Percentiles rank a stretch among this genome's conserved stretches.
Conservation (phyloP, 2,888 invertebrate species). For the Ypsolopha scabrella region DNA sequence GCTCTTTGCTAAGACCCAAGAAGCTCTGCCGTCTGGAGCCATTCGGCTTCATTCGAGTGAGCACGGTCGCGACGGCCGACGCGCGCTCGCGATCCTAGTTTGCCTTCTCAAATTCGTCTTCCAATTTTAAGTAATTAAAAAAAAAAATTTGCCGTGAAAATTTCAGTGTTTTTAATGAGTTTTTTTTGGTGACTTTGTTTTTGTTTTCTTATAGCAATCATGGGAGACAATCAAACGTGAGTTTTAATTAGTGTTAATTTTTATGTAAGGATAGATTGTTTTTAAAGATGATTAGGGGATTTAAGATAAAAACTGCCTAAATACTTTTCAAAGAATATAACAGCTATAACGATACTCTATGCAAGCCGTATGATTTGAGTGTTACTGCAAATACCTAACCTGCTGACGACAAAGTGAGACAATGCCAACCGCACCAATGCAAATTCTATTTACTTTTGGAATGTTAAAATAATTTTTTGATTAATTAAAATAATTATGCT, state of each 20-base stretch:
- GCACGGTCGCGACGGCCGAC: conserved; percentile 47
- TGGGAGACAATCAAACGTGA: conserved; percentile 54
- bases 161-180: background rate
- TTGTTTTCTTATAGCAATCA: conserved; percentile 19
- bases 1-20: conserved; percentile 10
- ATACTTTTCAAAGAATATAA: too few relatives aligned
- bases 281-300: background rate
- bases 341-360: too few relatives aligned
- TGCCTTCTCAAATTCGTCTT: conserved; percentile 22
- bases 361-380: too few relatives aligned
- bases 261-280: background rate
- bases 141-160: conserved; percentile 2
- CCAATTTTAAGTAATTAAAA: conserved; percentile 23
- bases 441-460: background rate
- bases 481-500: too few relatives aligned
- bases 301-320: background rate
- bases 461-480: background rate
- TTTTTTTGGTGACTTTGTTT: background rate
- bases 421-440: conserved; percentile 27
- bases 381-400: too few relatives aligned
- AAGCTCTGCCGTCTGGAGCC: conserved; percentile 28
- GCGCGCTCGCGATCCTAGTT: conserved; percentile 31
- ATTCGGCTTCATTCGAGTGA: conserved; percentile 43
- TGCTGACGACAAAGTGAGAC: conserved; percentile 35
- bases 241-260: conserved; percentile 15